phyloP scores from a whole-genome alignment of 1,140 invertebrate species.

The Saxidomus purpurata region DNA sequence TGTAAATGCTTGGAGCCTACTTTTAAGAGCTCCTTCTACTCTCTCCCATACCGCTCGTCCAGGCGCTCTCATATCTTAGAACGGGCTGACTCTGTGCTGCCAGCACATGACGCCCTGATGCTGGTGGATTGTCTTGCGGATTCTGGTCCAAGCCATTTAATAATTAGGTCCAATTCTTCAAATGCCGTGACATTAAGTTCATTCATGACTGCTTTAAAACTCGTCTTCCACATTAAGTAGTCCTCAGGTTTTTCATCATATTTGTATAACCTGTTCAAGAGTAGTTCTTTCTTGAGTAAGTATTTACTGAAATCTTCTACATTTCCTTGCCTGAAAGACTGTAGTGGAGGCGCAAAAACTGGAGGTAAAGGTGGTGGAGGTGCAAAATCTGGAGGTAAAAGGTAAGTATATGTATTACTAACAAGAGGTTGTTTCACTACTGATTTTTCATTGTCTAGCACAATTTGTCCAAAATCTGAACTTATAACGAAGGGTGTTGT shows the following conservation, averaged over 20 bases:
- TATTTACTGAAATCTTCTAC: not conserved
- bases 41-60: constrained; percentile 65
- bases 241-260: constrained; percentile 28
- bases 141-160: constrained; percentile 59
- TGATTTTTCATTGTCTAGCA: constrained; percentile 15
- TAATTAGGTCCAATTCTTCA: constrained; percentile 60
- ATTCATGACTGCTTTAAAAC: constrained; percentile 14
- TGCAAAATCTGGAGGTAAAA: too few relatives aligned
- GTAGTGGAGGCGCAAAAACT: constrained; percentile 8
- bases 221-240: constrained; percentile 31
- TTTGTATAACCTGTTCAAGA: constrained; percentile 9
- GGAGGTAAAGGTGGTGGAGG: constrained; percentile 2
- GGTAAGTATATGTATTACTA: constrained; percentile 19
- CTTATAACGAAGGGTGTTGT: constrained; percentile 7
- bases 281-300: constrained; percentile 41
- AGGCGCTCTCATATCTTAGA: constrained; percentile 46
- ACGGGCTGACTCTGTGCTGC: not conserved
- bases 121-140: constrained; percentile 6
- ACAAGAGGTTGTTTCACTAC: constrained; percentile 13
- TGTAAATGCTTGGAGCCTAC: constrained; percentile 28
- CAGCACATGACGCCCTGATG: constrained; percentile 1
- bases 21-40: constrained; percentile 32
- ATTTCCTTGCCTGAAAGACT: not conserved
- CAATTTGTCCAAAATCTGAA: constrained; percentile 13
- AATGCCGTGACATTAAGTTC: constrained; percentile 32